phyloP scores from a whole-genome alignment of 2,113 vertebrate genomes.

The Peromyscus maniculatus region DNA sequence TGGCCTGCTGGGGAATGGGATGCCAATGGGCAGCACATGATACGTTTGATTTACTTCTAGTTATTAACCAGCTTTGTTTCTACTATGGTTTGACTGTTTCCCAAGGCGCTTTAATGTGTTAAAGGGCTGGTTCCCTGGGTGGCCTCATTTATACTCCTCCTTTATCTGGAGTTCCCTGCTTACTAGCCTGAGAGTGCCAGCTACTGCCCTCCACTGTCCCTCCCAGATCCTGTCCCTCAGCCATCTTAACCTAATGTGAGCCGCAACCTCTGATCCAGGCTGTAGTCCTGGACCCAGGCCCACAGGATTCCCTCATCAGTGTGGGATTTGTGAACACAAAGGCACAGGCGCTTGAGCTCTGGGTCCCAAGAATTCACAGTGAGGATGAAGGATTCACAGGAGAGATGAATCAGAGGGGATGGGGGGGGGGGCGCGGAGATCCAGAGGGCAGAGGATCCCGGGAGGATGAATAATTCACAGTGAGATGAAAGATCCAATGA shows the following conservation, averaged over 20 bases:
- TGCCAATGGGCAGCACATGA: not conserved
- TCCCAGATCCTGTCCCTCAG: not conserved
- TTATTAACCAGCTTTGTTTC: not conserved
- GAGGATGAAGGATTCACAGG: not conserved
- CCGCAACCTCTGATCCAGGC: not conserved
- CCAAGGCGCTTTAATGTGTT: not conserved
- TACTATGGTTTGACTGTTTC: not conserved
- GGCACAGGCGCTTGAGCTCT: not conserved
- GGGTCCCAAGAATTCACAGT: not conserved
- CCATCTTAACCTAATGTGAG: not conserved
- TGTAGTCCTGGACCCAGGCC: not conserved
- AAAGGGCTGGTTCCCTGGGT: not conserved
- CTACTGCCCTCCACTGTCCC: not conserved
- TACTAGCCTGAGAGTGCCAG: not conserved
- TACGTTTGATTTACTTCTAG: not conserved
- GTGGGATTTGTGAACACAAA: not conserved
- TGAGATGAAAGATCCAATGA: not conserved
- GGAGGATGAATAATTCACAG: not conserved
- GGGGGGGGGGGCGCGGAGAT: not conserved
- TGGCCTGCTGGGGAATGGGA: not conserved
- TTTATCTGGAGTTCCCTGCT: not conserved
- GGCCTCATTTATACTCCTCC: not conserved
- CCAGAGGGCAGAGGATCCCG: not conserved
- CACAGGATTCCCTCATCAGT: not conserved
- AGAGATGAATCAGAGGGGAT: not conserved